A percentile compares a stretch with the other conserved stretches of the same genome.
phyloP scores from a whole-genome alignment of 2,888 invertebrate species.

The Lucinisca nassula region DNA sequence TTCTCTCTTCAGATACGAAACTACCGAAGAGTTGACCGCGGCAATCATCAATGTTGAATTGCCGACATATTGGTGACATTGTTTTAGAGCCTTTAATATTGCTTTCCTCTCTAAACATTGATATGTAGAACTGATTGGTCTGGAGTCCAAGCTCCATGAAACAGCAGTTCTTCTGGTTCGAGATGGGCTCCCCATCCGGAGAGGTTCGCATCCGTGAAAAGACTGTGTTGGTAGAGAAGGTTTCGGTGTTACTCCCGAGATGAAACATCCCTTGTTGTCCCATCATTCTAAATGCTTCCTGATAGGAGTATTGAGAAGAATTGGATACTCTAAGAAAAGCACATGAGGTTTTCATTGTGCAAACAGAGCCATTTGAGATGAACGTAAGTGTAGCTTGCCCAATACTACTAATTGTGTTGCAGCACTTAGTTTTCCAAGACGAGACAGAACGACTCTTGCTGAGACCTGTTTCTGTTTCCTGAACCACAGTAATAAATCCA shows the following conservation, averaged over 20 bases:
- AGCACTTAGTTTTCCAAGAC: constrained; percentile 6
- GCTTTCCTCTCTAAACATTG: not conserved
- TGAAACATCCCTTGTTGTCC: no score
- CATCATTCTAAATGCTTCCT: no score
- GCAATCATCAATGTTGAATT: not conserved
- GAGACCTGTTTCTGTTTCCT: not conserved
- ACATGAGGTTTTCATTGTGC: constrained; percentile 21
- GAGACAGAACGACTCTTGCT: constrained; percentile 15
- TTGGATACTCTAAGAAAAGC: not conserved
- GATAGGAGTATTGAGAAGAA: not conserved
- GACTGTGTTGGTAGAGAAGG: not conserved
- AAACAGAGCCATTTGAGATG: constrained; percentile 14
- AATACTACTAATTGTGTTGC: constrained; percentile 17
- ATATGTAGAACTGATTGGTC: not conserved
- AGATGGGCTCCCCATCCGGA: not conserved
- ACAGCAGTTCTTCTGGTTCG: not conserved
- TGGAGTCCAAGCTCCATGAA: not conserved
- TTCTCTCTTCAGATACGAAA: not conserved
- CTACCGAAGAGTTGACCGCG: not conserved
- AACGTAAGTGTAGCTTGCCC: constrained; percentile 23
- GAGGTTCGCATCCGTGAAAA: not conserved
- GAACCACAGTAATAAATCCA: not conserved
- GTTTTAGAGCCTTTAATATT: not conserved
- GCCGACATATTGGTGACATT: not conserved
- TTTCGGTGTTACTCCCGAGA: no score